A percentile compares a stretch with the other conserved stretches of the same genome.
These are phyloP conservation scores for Epinotia bilunana DNA, from an alignment of 2,888 invertebrate species.

Conservation along the genomic window DNA sequence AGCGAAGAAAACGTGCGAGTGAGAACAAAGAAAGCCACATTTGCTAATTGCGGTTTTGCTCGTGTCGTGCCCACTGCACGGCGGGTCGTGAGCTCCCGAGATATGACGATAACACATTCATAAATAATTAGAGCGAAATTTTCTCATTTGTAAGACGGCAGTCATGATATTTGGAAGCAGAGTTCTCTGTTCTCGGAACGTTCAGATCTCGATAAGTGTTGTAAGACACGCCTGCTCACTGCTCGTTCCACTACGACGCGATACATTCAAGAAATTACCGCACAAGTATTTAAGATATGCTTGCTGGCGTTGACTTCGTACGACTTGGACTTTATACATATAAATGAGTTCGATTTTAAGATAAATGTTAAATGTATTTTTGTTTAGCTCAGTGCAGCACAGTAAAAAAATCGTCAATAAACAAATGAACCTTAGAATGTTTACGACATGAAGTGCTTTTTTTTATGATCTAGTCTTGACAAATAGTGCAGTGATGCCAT, in stretches of 20 bases:
- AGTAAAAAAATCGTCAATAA: no score
- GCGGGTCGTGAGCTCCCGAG: constrained; percentile 82
- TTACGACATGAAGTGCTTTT: no score
- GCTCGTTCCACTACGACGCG: constrained; percentile 67
- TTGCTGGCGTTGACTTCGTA: constrained; percentile 18
- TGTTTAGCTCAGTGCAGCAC: background rate
- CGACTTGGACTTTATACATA: constrained; percentile 11
- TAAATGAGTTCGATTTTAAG: background rate
- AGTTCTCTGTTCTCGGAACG: constrained; percentile 78
- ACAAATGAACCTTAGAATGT: no score
- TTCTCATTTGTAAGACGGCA: constrained; percentile 85
- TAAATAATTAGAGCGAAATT: constrained; percentile 85
- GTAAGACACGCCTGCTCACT: constrained; percentile 77
- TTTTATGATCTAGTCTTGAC: no score
- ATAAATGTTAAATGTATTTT: background rate
- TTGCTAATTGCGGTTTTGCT: constrained; percentile 84
- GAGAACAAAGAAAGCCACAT: constrained; percentile 84
- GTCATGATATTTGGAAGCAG: constrained; percentile 83
- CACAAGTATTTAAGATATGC: constrained; percentile 43
- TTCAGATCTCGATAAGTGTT: constrained; percentile 76
- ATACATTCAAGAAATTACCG: constrained; percentile 45
- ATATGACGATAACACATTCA: constrained; percentile 85
- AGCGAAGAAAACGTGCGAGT: constrained; percentile 77
- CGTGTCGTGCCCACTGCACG: constrained; percentile 79
- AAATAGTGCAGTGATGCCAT: no score